Percentiles rank a stretch among this genome's conserved stretches.
These are phyloP conservation scores for Ecliptopera silaceata DNA, from an alignment of 2,888 invertebrate species.

Conservation along the genomic window DNA sequence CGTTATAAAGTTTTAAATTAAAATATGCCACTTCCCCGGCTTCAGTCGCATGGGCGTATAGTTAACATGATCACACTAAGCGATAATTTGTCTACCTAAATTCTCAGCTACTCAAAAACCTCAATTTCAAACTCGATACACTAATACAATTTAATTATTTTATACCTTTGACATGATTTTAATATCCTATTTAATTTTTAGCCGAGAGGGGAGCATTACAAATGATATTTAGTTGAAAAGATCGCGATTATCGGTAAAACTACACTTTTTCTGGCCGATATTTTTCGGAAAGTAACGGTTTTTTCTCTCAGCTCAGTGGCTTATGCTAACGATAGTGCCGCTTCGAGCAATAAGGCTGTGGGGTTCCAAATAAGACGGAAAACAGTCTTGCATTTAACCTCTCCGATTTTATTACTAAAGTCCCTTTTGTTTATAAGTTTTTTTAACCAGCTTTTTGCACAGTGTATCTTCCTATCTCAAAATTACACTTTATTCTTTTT, in stretches of 20 bases:
- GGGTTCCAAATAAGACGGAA: constrained; percentile 62
- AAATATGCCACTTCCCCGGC: constrained; percentile 43
- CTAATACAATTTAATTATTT: constrained; percentile 46
- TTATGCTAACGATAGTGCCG: constrained; percentile 66
- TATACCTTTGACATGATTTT: constrained; percentile 49
- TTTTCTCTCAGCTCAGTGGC: constrained; percentile 62
- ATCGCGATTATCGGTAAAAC: constrained; percentile 73
- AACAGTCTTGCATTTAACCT: constrained; percentile 48
- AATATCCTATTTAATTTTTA: constrained; percentile 79
- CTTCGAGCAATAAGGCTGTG: constrained; percentile 55
- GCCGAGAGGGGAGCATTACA: constrained; percentile 79
- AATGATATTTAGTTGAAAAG: constrained; percentile 67
- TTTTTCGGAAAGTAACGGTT: constrained; percentile 54
- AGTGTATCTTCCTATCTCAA: neutral
- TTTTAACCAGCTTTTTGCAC: constrained; percentile 6
- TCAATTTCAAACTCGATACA: constrained; percentile 32
- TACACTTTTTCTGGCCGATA: constrained; percentile 54
- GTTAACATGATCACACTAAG: constrained; percentile 54
- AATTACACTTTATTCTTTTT: too few species aligned
- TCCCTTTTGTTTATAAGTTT: neutral
- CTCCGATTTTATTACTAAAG: constrained; percentile 37
- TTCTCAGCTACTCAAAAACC: constrained; percentile 43
- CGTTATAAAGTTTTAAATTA: constrained; percentile 33
- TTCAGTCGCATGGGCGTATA: constrained; percentile 39
- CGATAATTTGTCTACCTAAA: constrained; percentile 42